A percentile compares a stretch with the other conserved stretches of the same genome.
phyloP scores from a whole-genome alignment of 2,888 invertebrate genomes.

The Apomyelois bistriatella region DNA sequence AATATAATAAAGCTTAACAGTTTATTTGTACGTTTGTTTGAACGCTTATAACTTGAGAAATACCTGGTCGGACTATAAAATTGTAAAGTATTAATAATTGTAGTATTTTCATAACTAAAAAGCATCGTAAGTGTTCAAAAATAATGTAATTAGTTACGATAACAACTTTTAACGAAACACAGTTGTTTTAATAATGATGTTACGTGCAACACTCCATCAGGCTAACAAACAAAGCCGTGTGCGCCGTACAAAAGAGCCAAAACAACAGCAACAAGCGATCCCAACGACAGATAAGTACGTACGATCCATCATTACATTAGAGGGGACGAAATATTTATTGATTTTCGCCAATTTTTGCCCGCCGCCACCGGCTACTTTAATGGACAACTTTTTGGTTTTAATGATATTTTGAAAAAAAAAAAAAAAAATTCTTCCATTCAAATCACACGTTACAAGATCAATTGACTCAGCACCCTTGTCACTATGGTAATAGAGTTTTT shows the following conservation, averaged over 20 bases:
- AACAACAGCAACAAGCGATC: constrained; percentile 8
- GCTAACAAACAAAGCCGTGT: constrained; percentile 8
- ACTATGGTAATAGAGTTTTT: too few species aligned
- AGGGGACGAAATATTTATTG: constrained; percentile 15
- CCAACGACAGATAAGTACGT: constrained; percentile 10
- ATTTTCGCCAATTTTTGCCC: constrained; percentile 14
- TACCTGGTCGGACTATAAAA: too few species aligned
- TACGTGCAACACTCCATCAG: background rate
- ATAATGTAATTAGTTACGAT: too few species aligned
- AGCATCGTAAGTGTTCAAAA: background rate
- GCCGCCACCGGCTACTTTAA: background rate
- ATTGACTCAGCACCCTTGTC: too few species aligned
- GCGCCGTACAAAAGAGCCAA: constrained; percentile 8
- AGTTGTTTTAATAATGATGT: background rate
- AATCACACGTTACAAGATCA: too few species aligned
- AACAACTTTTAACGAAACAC: background rate
- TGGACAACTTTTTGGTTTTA: constrained; percentile 2
- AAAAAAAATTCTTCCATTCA: too few species aligned
- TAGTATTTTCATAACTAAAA: background rate
- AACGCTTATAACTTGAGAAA: too few species aligned
- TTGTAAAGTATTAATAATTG: too few species aligned
- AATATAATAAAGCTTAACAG: too few species aligned
- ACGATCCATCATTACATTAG: constrained; percentile 16
- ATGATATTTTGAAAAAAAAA: background rate
- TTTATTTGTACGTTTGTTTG: too few species aligned